These are phyloP conservation scores for Uromys caudimaculatus DNA, from an alignment of 2,797 vertebrate genomes.

Conservation along the genomic window DNA sequence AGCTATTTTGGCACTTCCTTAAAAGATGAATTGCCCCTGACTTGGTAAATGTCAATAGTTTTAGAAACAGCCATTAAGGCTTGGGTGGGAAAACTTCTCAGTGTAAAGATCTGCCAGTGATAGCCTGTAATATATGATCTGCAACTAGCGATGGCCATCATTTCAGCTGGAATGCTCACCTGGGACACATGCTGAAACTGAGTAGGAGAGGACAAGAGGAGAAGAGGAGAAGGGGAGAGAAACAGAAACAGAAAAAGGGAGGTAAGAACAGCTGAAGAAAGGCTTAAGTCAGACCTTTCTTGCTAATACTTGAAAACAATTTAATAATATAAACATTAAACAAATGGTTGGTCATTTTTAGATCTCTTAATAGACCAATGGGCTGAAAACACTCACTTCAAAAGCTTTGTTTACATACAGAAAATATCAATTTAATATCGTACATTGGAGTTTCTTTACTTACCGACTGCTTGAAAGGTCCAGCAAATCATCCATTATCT, in stretches of 20 bases:
- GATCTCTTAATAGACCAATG: background rate
- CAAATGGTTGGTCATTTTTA: conserved; percentile 19
- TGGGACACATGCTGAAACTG: background rate
- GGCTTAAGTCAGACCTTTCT: background rate
- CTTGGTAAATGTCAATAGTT: conserved; percentile 58
- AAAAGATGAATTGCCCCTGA: conserved; percentile 58
- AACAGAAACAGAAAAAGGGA: background rate
- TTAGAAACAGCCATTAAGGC: conserved; percentile 56
- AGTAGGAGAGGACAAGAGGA: background rate
- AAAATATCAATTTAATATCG: conserved; percentile 43
- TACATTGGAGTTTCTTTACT: background rate
- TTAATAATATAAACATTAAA: background rate
- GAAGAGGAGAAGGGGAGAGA: background rate
- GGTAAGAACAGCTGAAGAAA: too few species aligned
- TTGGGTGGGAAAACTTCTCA: conserved; percentile 57
- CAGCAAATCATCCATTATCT: background rate
- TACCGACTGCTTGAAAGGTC: background rate
- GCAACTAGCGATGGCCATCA: background rate
- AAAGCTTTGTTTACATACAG: conserved; percentile 3
- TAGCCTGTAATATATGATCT: conserved; percentile 22
- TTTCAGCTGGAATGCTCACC: conserved; percentile 23
- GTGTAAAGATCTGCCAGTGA: conserved; percentile 51
- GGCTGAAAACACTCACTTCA: background rate
- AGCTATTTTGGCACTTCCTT: background rate
- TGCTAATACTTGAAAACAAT: conserved; percentile 22